Conservation (phyloP, 2,113 vertebrate genomes). For the Pitta sordida region DNA sequence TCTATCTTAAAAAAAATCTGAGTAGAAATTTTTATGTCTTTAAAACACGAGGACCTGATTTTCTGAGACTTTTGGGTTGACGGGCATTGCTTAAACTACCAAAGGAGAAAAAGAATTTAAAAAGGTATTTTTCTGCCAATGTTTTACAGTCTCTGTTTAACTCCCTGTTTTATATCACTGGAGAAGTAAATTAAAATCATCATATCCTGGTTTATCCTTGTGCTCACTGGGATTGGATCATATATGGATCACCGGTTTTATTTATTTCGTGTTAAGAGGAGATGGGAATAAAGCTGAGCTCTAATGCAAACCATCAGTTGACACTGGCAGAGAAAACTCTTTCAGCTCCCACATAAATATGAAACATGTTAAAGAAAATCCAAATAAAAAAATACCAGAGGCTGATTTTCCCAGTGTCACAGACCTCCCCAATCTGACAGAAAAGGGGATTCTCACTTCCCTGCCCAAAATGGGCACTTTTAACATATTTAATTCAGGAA, state of each 20-base stretch:
- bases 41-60: neutral
- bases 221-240: neutral
- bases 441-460: neutral
- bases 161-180: neutral
- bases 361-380: neutral
- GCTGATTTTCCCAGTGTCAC: neutral
- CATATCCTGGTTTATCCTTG: neutral
- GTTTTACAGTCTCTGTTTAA: neutral
- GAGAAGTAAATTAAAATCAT: neutral
- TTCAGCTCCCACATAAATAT: neutral
- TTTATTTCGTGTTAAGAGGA: neutral
- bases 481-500: neutral
- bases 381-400: neutral
- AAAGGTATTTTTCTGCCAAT: neutral
- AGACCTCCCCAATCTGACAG: neutral
- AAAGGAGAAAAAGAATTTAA: neutral
- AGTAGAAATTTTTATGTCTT: neutral
- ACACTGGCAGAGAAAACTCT: neutral
- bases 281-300: neutral
- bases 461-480: neutral
- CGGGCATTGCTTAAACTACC: neutral
- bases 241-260: neutral
- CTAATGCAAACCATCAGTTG: accelerated
- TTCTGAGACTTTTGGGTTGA: neutral
- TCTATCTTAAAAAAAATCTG: neutral